Evolutionary conservation across 2,888 invertebrate species (phyloP).

Genomic region (Microdon myrmicae): DNA sequence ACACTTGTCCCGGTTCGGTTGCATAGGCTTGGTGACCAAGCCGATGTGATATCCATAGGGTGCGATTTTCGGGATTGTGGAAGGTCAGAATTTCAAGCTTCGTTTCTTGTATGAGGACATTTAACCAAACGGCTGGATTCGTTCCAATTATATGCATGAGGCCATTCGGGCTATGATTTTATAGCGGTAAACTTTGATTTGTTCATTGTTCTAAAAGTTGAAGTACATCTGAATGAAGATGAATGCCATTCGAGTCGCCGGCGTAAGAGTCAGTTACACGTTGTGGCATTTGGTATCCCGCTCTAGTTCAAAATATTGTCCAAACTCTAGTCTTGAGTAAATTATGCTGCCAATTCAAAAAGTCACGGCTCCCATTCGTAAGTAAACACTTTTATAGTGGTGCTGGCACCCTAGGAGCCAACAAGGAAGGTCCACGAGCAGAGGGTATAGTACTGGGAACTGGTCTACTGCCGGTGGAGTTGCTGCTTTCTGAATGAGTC

Average conservation of each 20-base stretch:
- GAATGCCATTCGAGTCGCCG: slow-evolving; percentile 92
- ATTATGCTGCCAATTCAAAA: slow-evolving; percentile 98
- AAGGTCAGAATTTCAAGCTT: slow-evolving; percentile 94
- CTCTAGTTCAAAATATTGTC: slow-evolving; percentile 93
- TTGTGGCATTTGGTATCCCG: slow-evolving; percentile 92
- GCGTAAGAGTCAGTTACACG: slow-evolving; percentile 87
- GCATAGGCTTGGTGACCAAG: no score
- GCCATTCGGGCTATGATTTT: slow-evolving; percentile 90
- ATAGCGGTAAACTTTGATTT: slow-evolving; percentile 91
- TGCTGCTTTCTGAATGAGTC: no score
- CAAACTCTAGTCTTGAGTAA: slow-evolving; percentile 93
- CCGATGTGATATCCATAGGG: slow-evolving; percentile 81
- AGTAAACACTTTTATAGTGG: no score
- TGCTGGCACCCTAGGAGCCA: no score
- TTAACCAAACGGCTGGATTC: slow-evolving; percentile 96
- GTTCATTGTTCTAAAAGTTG: slow-evolving; percentile 96
- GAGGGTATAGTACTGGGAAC: no score
- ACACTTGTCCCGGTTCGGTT: no score
- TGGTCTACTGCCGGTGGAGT: no score
- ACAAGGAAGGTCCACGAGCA: no score
- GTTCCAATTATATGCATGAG: slow-evolving; percentile 99
- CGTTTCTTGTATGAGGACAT: slow-evolving; percentile 93
- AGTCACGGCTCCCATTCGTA: no score
- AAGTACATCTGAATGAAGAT: slow-evolving; percentile 99
- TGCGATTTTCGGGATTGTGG: slow-evolving; percentile 88